Evolutionary conservation across 1,140 invertebrate species (phyloP).

Genomic region (Pinna nobilis): DNA sequence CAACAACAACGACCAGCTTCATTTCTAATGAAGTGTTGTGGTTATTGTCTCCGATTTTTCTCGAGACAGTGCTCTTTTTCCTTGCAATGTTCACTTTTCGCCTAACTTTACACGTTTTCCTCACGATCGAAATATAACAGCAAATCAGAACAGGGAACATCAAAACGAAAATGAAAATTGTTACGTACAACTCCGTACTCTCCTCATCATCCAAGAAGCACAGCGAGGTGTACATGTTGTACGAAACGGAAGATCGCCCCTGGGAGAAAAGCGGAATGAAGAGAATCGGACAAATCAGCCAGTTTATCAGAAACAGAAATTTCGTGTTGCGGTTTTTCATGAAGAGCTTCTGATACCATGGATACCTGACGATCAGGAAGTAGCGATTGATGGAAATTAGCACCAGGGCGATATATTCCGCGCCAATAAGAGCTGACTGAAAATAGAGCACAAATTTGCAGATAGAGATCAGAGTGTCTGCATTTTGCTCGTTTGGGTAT

Average conservation of each 20-base stretch:
- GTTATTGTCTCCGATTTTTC: too few relatives aligned
- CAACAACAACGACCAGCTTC: neutral
- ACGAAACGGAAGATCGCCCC: neutral
- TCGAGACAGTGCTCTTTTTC: neutral
- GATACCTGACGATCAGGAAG: neutral
- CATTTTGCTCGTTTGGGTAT: neutral
- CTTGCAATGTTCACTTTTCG: neutral
- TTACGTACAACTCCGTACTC: neutral
- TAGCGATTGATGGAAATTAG: conserved; percentile 1
- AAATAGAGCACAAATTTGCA: neutral
- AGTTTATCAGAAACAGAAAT: neutral
- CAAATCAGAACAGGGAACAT: neutral
- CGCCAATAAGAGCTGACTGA: conserved; percentile 3
- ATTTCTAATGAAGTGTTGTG: too few relatives aligned
- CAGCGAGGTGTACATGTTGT: neutral
- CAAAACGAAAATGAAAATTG: neutral
- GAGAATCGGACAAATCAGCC: neutral
- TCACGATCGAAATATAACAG: conserved; percentile 1
- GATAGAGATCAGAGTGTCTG: neutral
- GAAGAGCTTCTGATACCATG: neutral
- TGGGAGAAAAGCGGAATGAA: neutral
- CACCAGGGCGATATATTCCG: neutral
- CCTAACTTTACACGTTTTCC: conserved; percentile 1
- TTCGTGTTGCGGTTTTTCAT: neutral
- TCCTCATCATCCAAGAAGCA: neutral